Evolutionary conservation across 2,888 invertebrate genomes (phyloP).

Genomic region (Ceraclea dissimilis): DNA sequence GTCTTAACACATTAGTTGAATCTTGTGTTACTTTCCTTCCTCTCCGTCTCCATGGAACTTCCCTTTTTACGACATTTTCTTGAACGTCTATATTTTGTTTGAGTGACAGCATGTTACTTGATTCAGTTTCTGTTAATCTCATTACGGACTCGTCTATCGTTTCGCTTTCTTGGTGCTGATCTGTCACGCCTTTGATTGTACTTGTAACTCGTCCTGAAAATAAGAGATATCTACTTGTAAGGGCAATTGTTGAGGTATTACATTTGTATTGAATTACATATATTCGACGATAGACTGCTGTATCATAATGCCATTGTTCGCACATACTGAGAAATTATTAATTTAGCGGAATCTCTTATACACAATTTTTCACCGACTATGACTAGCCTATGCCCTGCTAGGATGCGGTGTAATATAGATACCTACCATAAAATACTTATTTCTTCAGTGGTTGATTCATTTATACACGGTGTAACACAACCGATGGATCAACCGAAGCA

Average conservation of each 20-base stretch:
- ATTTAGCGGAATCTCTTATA: too few species aligned
- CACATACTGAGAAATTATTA: too few species aligned
- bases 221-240: slow-evolving; percentile 3
- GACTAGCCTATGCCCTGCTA: too few species aligned
- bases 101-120: slow-evolving; percentile 19
- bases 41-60: slow-evolving; percentile 22
- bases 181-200: slow-evolving; percentile 15
- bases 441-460: too few species aligned
- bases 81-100: slow-evolving; percentile 9
- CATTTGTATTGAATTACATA: too few species aligned
- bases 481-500: too few species aligned
- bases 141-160: neutral
- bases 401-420: too few species aligned
- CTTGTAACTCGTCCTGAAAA: slow-evolving; percentile 18
- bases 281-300: too few species aligned
- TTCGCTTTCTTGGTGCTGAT: slow-evolving; percentile 10
- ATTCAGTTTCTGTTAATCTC: slow-evolving; percentile 14
- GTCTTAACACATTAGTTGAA: neutral
- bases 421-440: too few species aligned
- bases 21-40: neutral
- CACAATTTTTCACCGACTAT: too few species aligned
- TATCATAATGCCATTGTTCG: too few species aligned
- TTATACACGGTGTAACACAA: too few species aligned
- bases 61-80: slow-evolving; percentile 7
- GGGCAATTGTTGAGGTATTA: neutral